Conservation (phyloP, 2,888 invertebrate genomes). For the Drosophila neotestacea region DNA sequence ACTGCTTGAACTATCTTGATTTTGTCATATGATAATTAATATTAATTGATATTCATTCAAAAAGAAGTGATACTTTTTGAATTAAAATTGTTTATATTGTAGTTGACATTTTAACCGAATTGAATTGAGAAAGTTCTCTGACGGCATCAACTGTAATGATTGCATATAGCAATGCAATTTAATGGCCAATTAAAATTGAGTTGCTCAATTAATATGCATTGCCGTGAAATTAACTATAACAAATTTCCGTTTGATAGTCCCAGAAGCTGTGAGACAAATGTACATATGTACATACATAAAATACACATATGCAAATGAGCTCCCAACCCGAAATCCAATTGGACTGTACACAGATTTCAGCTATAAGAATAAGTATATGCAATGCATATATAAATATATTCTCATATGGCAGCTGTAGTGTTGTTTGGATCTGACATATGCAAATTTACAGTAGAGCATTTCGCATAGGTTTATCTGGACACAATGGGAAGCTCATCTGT, state of each 20-base stretch:
- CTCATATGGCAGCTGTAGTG: conserved; percentile 3
- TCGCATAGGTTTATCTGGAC: conserved; percentile 26
- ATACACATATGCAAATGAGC: conserved; percentile 39
- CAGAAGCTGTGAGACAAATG: not conserved
- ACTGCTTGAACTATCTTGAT: not conserved
- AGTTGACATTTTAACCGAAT: conserved; percentile 1
- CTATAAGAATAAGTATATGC: not conserved
- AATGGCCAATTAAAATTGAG: conserved; percentile 52
- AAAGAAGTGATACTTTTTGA: not conserved
- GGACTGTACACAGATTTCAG: conserved; percentile 19
- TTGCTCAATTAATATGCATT: conserved; percentile 44
- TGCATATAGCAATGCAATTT: conserved; percentile 63
- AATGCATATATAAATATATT: too few relatives aligned
- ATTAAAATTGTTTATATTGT: not conserved
- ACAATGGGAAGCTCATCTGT: conserved; percentile 49
- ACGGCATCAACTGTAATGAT: conserved; percentile 45
- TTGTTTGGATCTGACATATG: conserved; percentile 49
- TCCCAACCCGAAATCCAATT: conserved; percentile 18
- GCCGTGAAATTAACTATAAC: conserved; percentile 27
- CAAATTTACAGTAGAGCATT: conserved; percentile 37
- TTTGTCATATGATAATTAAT: not conserved
- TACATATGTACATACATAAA: not conserved
- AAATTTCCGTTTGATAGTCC: conserved; percentile 32
- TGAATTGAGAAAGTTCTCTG: conserved; percentile 10
- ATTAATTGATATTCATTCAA: not conserved